Evolutionary conservation across 1,140 invertebrate species (phyloP), one percentile per base, ranked within the genome.

Genomic region (Odontomachus brunneus): DNA sequence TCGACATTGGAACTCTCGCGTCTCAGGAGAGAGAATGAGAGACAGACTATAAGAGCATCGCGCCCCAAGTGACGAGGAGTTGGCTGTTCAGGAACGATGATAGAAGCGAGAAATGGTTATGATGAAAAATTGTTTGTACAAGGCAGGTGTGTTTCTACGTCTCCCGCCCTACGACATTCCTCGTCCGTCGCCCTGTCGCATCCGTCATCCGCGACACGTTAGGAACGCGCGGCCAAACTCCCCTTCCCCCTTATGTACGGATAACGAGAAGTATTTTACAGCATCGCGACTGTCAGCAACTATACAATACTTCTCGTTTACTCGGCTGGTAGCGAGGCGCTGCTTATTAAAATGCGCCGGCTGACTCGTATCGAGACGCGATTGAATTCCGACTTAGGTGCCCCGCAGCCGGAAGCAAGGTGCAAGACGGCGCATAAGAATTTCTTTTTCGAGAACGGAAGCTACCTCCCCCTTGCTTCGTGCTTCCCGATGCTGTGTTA

Each of bases 121-220:
- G 86, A 88, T 90, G 89, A 91, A 86, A 85, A 89, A 90, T 90
- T 86, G 73, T 90, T 90, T 86, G 69, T 82, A 89, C 65, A 85
- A 84, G 74, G 84, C 89, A 91, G 90, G 89, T 91, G 90, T 86
- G 86, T 84, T 57, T 26, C 51, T n/a, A 48, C 22, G 15, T 71
- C 33, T n/a, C 49, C 24, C 5, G 7, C 60, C 44, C 44, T 75
- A 22, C 2, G 38, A 84, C 65, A 90, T 76, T 82, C 83, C 63
- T 65, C 59, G 57, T 74, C 63, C 78, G 63, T 78, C 38, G 59
- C 66, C 63, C 81, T 59, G 53, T 66, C 29, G 63, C 83, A 90
- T 90, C 82, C 60, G 75, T 90, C 89, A 89, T 90, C 71, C 33
- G 49, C 71, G 75, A 88, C 83, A 82, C 83, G 49, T 88, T 67